These are phyloP conservation scores for Pandion haliaetus DNA, from an alignment of 2,113 vertebrate species.

Conservation along the genomic window DNA sequence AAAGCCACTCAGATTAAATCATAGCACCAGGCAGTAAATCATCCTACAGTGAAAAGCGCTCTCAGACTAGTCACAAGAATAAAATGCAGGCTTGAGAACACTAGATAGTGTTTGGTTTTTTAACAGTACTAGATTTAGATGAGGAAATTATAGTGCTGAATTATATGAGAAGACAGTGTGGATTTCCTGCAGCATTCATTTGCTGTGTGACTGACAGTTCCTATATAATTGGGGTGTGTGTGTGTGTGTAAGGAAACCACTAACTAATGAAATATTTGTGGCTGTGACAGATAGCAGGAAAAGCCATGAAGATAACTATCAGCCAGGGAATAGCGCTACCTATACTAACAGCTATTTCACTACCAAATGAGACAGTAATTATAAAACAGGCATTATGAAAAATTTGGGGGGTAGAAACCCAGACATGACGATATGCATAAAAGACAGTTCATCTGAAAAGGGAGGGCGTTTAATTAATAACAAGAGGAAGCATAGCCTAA, in stretches of 20 bases:
- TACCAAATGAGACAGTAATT: neutral
- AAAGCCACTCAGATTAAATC: neutral
- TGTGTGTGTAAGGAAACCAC: neutral
- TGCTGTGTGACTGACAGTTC: neutral
- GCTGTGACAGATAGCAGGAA: neutral
- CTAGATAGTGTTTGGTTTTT: neutral
- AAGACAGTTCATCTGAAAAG: neutral
- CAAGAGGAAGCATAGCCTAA: neutral
- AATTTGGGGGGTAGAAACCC: neutral
- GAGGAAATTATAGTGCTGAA: constrained; percentile 7
- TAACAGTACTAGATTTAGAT: neutral
- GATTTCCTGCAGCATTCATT: neutral
- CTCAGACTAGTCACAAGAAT: neutral
- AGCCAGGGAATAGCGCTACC: neutral
- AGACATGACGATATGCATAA: neutral
- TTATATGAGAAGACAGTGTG: neutral
- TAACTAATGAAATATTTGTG: neutral
- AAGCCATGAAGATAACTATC: neutral
- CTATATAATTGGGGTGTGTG: neutral
- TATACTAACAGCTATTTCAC: neutral
- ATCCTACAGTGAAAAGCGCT: neutral
- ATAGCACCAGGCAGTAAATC: neutral
- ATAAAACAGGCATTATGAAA: neutral
- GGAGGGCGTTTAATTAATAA: neutral
- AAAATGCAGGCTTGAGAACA: neutral